Percentiles rank a stretch among this genome's conserved stretches.
Evolutionary conservation across 2,888 invertebrate species (phyloP).

Genomic region (Trichacis sp.): DNA sequence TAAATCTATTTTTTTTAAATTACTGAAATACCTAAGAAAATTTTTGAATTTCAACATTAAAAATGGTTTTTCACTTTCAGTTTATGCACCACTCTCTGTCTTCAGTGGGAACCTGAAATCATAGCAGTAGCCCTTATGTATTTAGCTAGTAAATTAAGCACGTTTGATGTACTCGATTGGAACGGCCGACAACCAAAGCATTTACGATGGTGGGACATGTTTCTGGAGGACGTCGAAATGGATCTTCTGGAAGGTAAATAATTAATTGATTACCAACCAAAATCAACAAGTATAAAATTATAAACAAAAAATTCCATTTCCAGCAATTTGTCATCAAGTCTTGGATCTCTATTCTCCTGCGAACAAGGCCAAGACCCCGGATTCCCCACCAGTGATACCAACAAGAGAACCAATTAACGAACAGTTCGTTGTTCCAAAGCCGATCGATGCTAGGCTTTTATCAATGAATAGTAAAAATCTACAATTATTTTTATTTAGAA

Average conservation of each 20-base stretch:
- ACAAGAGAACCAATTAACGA: conserved; percentile 61
- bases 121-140: conserved; percentile 98
- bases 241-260: conserved; percentile 84
- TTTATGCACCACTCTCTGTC: conserved; percentile 93
- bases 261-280: no score
- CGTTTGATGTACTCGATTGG: conserved; percentile 96
- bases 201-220: conserved; percentile 97
- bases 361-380: conserved; percentile 72
- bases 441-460: conserved; percentile 56
- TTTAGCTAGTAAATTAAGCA: conserved; percentile 94
- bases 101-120: conserved; percentile 99
- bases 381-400: conserved; percentile 77
- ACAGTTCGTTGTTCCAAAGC: conserved; percentile 50
- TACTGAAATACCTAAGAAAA: no score
- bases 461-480: conserved; percentile 59
- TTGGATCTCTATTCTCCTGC: conserved; percentile 90
- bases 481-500: no score
- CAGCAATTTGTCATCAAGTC: conserved; percentile 95
- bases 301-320: conserved; percentile 2
- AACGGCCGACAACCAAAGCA: conserved; percentile 82
- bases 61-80: no score
- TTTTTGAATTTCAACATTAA: conserved; percentile 3
- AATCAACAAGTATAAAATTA: no score
- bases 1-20: no score
- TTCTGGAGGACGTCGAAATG: conserved; percentile 94